A percentile compares a stretch with the other conserved stretches of the same genome.
These are phyloP conservation scores for Elephantulus edwardii DNA, from an alignment of 2,113 vertebrate genomes.

Conservation along the genomic window DNA sequence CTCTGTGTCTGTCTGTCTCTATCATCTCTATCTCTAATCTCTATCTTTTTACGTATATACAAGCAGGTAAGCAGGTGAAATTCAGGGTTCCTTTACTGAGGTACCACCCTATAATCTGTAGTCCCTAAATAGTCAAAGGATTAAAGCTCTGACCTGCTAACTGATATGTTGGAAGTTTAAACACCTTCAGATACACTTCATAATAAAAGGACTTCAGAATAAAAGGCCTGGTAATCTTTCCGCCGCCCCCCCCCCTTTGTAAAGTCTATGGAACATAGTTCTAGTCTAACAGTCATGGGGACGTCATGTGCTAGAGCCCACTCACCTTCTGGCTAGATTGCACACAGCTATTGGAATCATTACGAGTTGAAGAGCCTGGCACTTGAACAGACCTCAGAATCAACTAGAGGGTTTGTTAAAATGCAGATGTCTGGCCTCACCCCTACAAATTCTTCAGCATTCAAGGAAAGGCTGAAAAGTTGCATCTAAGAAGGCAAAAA, in stretches of 20 bases:
- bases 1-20: too few relatives aligned
- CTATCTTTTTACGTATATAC: neutral
- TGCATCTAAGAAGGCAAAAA: neutral
- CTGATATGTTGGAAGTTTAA: neutral
- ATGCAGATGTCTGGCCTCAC: too few relatives aligned
- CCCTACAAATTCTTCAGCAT: neutral
- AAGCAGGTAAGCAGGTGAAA: neutral
- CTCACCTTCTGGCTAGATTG: neutral
- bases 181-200: neutral
- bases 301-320: neutral
- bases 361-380: neutral
- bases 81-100: neutral
- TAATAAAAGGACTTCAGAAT: too few relatives aligned
- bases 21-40: too few relatives aligned
- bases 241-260: too few relatives aligned
- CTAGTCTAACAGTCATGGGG: neutral
- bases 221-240: neutral
- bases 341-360: neutral
- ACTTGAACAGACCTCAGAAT: neutral
- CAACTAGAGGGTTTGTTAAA: neutral
- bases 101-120: neutral
- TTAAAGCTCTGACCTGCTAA: neutral
- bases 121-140: neutral
- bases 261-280: neutral
- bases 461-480: neutral